phyloP scores from a whole-genome alignment of 2,888 invertebrate species.

The Drosophila basisetae region DNA sequence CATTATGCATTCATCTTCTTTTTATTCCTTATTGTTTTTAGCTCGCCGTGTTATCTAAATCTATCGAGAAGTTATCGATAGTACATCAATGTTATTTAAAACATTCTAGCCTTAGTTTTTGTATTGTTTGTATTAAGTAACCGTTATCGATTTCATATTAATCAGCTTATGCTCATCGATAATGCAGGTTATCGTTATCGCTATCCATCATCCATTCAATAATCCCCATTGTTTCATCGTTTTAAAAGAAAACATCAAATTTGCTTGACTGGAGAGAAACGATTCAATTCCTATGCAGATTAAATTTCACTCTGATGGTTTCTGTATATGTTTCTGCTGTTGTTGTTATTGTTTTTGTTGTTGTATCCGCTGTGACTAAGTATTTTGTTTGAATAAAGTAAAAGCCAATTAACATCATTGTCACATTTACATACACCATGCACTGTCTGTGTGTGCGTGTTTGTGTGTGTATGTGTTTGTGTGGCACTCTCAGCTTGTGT shows the following conservation, averaged over 20 bases:
- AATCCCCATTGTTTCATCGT: background rate
- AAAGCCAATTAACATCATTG: conserved; percentile 81
- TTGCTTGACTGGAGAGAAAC: conserved; percentile 1
- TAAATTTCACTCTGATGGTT: conserved; percentile 73
- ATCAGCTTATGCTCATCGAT: background rate
- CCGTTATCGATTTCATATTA: background rate
- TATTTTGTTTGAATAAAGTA: conserved; percentile 76
- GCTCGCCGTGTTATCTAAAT: background rate
- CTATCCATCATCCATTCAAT: conserved; percentile 1
- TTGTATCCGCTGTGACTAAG: conserved; percentile 57
- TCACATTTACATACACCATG: conserved; percentile 67
- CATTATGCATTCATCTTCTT: background rate
- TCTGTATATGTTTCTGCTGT: conserved; percentile 18
- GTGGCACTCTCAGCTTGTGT: conserved; percentile 33
- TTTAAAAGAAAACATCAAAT: background rate
- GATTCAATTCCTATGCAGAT: conserved; percentile 40
- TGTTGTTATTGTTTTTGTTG: conserved; percentile 15
- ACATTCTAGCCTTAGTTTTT: background rate
- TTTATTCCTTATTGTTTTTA: background rate
- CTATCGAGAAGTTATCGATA: conserved; percentile 18
- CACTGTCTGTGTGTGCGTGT: conserved; percentile 1
- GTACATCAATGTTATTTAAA: background rate
- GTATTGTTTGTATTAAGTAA: background rate
- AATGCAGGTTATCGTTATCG: background rate
- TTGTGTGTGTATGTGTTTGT: conserved; percentile 15